These are phyloP conservation scores for Ispidina picta DNA, from an alignment of 2,797 vertebrate species.

Conservation along the genomic window DNA sequence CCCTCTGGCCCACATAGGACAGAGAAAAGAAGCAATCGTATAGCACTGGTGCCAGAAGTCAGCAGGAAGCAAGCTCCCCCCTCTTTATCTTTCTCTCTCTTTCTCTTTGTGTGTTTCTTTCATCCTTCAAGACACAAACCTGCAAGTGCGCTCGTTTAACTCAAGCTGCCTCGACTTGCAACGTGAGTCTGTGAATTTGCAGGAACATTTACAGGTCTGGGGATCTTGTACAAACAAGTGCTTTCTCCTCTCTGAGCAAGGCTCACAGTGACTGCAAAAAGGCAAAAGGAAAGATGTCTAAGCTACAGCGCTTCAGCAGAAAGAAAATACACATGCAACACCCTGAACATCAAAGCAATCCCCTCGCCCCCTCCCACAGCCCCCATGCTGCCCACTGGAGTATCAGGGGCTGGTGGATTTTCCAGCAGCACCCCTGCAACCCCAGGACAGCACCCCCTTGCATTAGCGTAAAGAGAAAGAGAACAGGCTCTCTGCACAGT, in stretches of 20 bases:
- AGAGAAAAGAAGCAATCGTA: slow-evolving; percentile 57
- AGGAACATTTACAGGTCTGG: slow-evolving; percentile 96
- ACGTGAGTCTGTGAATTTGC: slow-evolving; percentile 95
- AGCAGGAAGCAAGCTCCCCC: slow-evolving; percentile 77
- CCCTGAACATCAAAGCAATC: slow-evolving; percentile 76
- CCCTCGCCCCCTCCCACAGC: slow-evolving; percentile 63
- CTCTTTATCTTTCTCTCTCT: slow-evolving; percentile 62
- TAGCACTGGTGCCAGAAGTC: slow-evolving; percentile 73
- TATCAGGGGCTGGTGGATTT: background rate
- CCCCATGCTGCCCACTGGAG: slow-evolving; percentile 48
- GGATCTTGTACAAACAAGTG: slow-evolving; percentile 96
- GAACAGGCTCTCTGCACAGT: slow-evolving; percentile 64
- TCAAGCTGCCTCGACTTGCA: slow-evolving; percentile 97
- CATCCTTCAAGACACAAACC: slow-evolving; percentile 89
- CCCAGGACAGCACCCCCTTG: slow-evolving; percentile 58
- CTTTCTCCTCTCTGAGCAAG: slow-evolving; percentile 93
- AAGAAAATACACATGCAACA: slow-evolving; percentile 85
- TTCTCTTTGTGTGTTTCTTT: slow-evolving; percentile 73
- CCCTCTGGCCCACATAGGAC: slow-evolving; percentile 20
- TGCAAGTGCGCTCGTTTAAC: slow-evolving; percentile 99
- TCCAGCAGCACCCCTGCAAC: slow-evolving; percentile 51
- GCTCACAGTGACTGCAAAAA: slow-evolving; percentile 97
- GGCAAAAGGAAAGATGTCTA: slow-evolving; percentile 91
- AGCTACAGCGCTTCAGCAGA: slow-evolving; percentile 86
- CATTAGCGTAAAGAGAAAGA: slow-evolving; percentile 63